These are phyloP conservation scores for Griposia aprilina DNA, from an alignment of 2,888 invertebrate genomes.

Conservation along the genomic window DNA sequence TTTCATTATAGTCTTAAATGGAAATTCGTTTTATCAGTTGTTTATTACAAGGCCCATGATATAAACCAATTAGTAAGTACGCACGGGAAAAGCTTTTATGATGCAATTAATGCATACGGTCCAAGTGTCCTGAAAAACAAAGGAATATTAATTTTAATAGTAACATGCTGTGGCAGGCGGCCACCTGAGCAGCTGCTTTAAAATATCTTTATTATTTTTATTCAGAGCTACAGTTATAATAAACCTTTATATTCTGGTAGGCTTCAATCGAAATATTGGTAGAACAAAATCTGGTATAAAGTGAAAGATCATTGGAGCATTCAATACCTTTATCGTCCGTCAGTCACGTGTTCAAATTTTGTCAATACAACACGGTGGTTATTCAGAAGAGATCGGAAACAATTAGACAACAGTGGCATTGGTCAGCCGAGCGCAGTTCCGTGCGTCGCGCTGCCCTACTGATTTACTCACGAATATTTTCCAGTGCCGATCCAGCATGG, in stretches of 20 bases:
- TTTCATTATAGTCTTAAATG: constrained; percentile 68
- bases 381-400: constrained; percentile 89
- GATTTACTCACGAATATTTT: constrained; percentile 82
- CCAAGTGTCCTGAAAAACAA: constrained; percentile 82
- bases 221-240: constrained; percentile 52
- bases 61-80: constrained; percentile 79
- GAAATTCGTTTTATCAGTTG: constrained; percentile 71
- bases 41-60: constrained; percentile 73
- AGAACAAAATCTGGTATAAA: constrained; percentile 56
- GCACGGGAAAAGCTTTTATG: constrained; percentile 80
- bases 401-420: constrained; percentile 89
- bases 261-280: constrained; percentile 51
- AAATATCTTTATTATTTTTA: constrained; percentile 65
- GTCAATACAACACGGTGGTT: constrained; percentile 85
- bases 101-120: constrained; percentile 81
- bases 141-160: constrained; percentile 83
- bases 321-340: constrained; percentile 77
- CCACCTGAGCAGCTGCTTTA: constrained; percentile 76
- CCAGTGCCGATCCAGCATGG: constrained; percentile 66
- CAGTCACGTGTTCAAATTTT: constrained; percentile 87
- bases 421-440: constrained; percentile 89
- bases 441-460: constrained; percentile 83
- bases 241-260: constrained; percentile 25
- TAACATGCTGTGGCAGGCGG: constrained; percentile 79
- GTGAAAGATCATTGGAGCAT: constrained; percentile 73